Evolutionary conservation across 2,113 vertebrate species (phyloP).

Genomic region (Grammomys dolichurus): DNA sequence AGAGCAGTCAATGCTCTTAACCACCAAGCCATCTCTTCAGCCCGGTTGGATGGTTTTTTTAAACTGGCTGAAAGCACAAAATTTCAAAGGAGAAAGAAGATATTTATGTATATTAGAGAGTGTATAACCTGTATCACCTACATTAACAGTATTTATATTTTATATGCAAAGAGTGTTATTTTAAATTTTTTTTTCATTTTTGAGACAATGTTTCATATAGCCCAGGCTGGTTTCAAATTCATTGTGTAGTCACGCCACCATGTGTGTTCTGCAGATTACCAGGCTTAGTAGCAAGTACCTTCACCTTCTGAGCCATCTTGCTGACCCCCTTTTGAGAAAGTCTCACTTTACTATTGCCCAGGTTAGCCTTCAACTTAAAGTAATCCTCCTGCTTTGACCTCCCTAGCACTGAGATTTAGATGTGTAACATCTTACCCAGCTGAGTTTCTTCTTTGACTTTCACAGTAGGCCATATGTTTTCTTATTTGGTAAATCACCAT

Average conservation of each 20-base stretch:
- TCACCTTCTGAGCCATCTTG: not conserved
- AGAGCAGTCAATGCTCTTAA: no score
- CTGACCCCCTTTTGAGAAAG: not conserved
- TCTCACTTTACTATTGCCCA: not conserved
- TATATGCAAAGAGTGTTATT: not conserved
- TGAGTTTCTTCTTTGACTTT: not conserved
- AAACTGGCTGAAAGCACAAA: not conserved
- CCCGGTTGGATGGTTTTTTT: not conserved
- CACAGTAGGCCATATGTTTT: not conserved
- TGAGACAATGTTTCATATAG: not conserved
- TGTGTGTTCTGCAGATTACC: not conserved
- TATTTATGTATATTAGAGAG: not conserved
- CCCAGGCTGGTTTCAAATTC: not conserved
- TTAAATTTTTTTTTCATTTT: not conserved
- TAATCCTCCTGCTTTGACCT: not conserved
- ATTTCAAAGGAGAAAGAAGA: conserved; percentile 14
- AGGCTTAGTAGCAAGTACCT: not conserved
- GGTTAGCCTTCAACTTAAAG: not conserved
- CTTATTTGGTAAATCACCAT: conserved; percentile 24
- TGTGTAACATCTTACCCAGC: not conserved
- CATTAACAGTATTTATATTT: not conserved
- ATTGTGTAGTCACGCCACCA: not conserved
- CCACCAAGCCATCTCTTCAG: no score
- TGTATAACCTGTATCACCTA: not conserved
- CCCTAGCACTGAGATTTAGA: not conserved